Conservation (phyloP, 2,797 vertebrate genomes). For the Spinus olivaceus region DNA sequence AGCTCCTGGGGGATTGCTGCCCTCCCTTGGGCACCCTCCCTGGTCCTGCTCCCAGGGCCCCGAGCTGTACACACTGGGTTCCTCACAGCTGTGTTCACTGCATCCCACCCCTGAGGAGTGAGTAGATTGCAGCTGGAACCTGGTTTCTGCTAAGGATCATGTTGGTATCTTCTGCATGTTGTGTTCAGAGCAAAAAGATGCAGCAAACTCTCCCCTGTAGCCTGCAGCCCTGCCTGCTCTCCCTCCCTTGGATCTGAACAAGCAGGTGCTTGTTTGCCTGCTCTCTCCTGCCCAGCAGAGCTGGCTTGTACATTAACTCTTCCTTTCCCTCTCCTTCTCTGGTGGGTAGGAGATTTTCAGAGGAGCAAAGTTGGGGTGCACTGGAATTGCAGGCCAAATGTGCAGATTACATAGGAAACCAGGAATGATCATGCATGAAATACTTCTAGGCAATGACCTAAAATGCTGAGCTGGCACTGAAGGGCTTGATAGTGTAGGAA, state of each 20-base stretch:
- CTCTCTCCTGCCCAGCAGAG: not conserved
- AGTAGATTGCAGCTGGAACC: not conserved
- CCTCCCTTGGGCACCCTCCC: no score
- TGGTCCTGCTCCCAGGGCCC: not conserved
- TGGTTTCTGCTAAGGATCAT: not conserved
- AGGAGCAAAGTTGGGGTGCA: not conserved
- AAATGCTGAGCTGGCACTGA: not conserved
- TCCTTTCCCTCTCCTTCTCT: not conserved
- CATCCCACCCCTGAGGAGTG: not conserved
- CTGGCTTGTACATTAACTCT: not conserved
- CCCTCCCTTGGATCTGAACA: not conserved
- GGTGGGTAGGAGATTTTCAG: not conserved
- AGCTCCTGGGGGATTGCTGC: not conserved
- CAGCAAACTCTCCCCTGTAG: not conserved
- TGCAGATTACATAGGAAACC: not conserved
- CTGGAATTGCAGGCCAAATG: not conserved
- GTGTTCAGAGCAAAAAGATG: not conserved
- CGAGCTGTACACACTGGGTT: not conserved
- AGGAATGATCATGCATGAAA: not conserved
- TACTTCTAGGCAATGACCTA: not conserved
- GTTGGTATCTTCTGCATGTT: not conserved
- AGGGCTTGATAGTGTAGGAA: not conserved
- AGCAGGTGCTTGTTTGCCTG: slow-evolving; percentile 16
- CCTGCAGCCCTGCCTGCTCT: not conserved
- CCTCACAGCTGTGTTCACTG: not conserved